phyloP scores from a whole-genome alignment of 37 sponge, comb jelly and placozoan species.

The Ianthella basta region DNA sequence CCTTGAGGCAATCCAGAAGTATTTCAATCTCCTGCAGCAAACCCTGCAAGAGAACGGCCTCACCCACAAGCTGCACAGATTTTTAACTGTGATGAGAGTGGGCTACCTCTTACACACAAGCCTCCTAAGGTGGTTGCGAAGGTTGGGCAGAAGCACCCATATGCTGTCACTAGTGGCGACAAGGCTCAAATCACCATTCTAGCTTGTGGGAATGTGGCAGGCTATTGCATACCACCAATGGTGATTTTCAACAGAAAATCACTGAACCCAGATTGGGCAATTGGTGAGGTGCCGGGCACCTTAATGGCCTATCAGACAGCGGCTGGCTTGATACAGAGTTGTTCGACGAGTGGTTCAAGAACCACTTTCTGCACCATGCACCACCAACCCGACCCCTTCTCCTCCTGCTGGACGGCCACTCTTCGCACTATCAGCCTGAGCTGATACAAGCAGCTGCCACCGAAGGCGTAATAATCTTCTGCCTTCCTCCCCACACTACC shows the following conservation, averaged over 20 bases:
- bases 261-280: conserved; percentile 18
- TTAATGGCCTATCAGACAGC: conserved; percentile 31
- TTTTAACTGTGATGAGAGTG: conserved; percentile 36
- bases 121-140: conserved; percentile 13
- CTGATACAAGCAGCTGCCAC: conserved; percentile 7
- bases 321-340: conserved; percentile 40
- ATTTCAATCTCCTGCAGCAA: conserved; percentile 2
- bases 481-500: conserved; percentile 35
- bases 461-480: no score
- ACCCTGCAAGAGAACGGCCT: conserved; percentile 23
- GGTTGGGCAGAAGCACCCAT: conserved; percentile 25
- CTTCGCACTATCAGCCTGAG: conserved; percentile 38
- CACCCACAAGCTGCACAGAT: background rate
- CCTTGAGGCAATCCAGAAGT: background rate
- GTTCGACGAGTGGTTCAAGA: conserved; percentile 40
- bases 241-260: conserved; percentile 25
- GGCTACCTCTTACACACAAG: conserved; percentile 18
- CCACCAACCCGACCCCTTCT: conserved; percentile 43
- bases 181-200: conserved; percentile 36
- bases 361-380: conserved; percentile 29
- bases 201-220: conserved; percentile 32
- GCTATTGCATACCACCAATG: conserved; percentile 20
- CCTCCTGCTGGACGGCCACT: conserved; percentile 48
- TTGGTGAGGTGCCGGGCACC: conserved; percentile 41
- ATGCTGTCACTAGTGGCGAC: background rate